phyloP scores from a whole-genome alignment of 2,888 invertebrate species.

The Chrysodeixis includens region DNA sequence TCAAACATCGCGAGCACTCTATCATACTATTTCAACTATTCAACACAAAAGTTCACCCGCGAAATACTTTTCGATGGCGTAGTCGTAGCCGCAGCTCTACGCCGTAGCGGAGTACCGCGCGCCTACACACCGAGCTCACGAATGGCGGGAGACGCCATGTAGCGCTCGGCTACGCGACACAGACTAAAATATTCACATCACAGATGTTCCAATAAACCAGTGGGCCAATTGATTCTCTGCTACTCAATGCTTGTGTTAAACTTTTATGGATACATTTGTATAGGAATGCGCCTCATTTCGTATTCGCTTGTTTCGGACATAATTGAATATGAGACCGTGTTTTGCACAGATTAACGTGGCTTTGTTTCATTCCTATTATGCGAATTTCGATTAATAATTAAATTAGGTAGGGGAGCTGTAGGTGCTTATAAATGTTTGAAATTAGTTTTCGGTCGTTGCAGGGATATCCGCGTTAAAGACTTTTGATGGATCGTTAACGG shows the following conservation, averaged over 20 bases:
- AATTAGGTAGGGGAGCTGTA: conserved; percentile 59
- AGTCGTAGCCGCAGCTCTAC: conserved; percentile 66
- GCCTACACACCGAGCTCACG: conserved; percentile 69
- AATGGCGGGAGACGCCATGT: conserved; percentile 69
- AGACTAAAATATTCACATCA: conserved; percentile 45
- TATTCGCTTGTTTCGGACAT: conserved; percentile 65
- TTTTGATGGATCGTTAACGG: conserved; percentile 19
- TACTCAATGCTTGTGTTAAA: conserved; percentile 37
- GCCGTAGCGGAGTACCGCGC: conserved; percentile 76
- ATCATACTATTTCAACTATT: conserved; percentile 50
- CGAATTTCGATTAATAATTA: conserved; percentile 67
- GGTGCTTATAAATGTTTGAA: conserved; percentile 59
- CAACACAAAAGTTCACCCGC: conserved; percentile 63
- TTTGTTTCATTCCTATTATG: conserved; percentile 70
- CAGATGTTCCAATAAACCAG: conserved; percentile 49
- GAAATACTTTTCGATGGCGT: conserved; percentile 66
- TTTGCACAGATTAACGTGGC: conserved; percentile 69
- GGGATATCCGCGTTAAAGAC: conserved; percentile 38
- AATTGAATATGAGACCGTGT: conserved; percentile 72
- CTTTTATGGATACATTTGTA: conserved; percentile 34
- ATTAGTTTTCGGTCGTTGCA: conserved; percentile 59
- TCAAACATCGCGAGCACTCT: conserved; percentile 55
- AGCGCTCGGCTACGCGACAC: conserved; percentile 40
- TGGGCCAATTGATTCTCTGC: conserved; percentile 51
- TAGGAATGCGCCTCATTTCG: conserved; percentile 63